phyloP scores from a whole-genome alignment of 2,888 invertebrate genomes.

The Oeneis ivallda region DNA sequence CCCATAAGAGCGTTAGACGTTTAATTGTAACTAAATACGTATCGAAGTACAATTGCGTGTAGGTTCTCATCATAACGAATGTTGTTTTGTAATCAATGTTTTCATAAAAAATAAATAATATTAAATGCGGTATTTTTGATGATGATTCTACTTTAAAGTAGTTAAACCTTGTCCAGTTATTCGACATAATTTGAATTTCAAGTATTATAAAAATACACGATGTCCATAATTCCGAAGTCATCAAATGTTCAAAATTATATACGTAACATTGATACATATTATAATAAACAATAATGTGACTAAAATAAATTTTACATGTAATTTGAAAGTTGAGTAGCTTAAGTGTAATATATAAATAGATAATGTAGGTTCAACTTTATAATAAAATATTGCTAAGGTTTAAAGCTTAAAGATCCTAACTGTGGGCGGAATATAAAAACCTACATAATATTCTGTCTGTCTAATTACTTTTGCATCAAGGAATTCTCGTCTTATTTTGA shows the following conservation, averaged over 20 bases:
- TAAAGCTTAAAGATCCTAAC: constrained; percentile 22
- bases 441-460: constrained; percentile 5
- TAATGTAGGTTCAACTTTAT: constrained; percentile 75
- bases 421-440: constrained; percentile 15
- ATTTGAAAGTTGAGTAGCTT: constrained; percentile 76
- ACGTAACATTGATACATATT: constrained; percentile 80
- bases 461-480: not conserved
- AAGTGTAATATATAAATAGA: constrained; percentile 79
- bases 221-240: constrained; percentile 68
- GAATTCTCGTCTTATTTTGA: not conserved
- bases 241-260: constrained; percentile 82
- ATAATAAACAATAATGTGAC: constrained; percentile 79
- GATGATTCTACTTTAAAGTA: constrained; percentile 61
- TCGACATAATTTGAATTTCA: constrained; percentile 44
- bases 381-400: constrained; percentile 55
- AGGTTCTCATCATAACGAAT: constrained; percentile 59
- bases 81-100: constrained; percentile 53
- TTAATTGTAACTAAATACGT: constrained; percentile 78
- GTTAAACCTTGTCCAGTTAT: constrained; percentile 65
- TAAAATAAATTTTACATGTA: constrained; percentile 80
- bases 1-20: constrained; percentile 66
- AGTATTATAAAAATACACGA: constrained; percentile 47
- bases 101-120: constrained; percentile 36
- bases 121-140: constrained; percentile 69
- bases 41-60: constrained; percentile 79